These are phyloP conservation scores for Arbacia lixula DNA, from an alignment of 53 echinoderm and acorn worm genomes.

Conservation along the genomic window DNA sequence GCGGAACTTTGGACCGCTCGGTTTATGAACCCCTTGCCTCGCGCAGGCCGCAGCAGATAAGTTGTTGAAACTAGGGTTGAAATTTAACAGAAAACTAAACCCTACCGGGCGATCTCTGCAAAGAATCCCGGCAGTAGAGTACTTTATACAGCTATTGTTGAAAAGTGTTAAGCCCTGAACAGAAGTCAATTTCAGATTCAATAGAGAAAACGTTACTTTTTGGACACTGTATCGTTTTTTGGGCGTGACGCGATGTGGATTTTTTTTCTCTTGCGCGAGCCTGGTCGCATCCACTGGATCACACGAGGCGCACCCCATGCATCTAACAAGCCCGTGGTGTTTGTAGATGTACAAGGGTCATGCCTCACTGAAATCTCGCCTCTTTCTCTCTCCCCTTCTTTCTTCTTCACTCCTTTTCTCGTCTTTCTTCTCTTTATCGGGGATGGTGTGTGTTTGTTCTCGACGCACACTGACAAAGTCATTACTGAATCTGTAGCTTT, in stretches of 20 bases:
- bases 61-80: constrained; percentile 48
- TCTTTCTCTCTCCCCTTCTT: background rate
- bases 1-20: constrained; percentile 46
- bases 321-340: background rate
- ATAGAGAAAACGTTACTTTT: constrained; percentile 21
- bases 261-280: background rate
- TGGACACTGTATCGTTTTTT: background rate
- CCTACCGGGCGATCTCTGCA: constrained; percentile 45
- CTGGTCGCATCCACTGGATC: background rate
- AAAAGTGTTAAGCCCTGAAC: constrained; percentile 39
- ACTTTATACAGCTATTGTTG: constrained; percentile 29
- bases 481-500: constrained; percentile 40
- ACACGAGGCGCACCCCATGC: background rate
- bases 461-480: constrained; percentile 31
- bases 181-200: constrained; percentile 59
- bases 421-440: background rate
- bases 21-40: background rate
- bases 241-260: background rate
- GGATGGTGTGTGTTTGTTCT: constrained; percentile 8
- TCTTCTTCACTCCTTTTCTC: background rate
- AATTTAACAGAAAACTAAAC: constrained; percentile 59
- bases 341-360: constrained; percentile 42
- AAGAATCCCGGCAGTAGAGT: constrained; percentile 11
- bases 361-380: background rate
- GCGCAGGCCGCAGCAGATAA: background rate